Percentiles rank a stretch among this genome's conserved stretches.
Evolutionary conservation across 2,797 vertebrate genomes (phyloP).

Genomic region (Oryzias dopingdopingensis): DNA sequence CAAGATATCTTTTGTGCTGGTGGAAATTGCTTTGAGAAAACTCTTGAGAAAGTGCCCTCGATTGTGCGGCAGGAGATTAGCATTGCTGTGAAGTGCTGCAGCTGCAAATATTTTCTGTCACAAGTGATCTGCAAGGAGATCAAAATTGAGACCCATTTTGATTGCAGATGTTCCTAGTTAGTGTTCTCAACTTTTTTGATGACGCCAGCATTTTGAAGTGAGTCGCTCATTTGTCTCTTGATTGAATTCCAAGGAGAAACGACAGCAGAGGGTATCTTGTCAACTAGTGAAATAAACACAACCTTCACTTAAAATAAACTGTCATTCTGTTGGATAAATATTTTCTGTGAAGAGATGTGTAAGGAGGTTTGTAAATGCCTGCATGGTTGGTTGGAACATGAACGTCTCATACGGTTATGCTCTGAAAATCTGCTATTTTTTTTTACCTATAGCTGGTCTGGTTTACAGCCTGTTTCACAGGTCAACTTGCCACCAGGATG

Average conservation of each 20-base stretch:
- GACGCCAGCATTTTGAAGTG: constrained; percentile 30
- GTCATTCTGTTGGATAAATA: constrained; percentile 51
- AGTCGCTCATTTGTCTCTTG: constrained; percentile 43
- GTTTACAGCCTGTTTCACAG: constrained; percentile 48
- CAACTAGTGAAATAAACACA: constrained; percentile 16
- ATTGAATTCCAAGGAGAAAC: constrained; percentile 26
- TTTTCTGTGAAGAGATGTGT: constrained; percentile 7
- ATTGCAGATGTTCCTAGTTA: constrained; percentile 49
- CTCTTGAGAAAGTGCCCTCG: constrained; percentile 40
- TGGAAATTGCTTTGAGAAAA: constrained; percentile 56
- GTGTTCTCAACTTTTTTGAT: constrained; percentile 47
- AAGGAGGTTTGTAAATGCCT: constrained; percentile 41
- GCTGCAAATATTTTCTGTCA: constrained; percentile 42
- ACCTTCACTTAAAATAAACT: constrained; percentile 32
- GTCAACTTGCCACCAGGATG: constrained; percentile 46
- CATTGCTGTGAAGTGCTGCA: constrained; percentile 40
- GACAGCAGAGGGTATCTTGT: constrained; percentile 24
- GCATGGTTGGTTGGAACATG: constrained; percentile 46
- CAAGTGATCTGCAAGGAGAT: constrained; percentile 21
- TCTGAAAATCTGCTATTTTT: constrained; percentile 2
- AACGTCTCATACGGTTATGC: constrained; percentile 27
- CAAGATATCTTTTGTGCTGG: constrained; percentile 59
- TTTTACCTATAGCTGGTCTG: constrained; percentile 28
- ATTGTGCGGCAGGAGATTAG: constrained; percentile 59
- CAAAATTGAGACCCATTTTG: constrained; percentile 30